Base-by-base conservation (phyloP, 2,888 invertebrate species). In the Lissonota sp. region DNA sequence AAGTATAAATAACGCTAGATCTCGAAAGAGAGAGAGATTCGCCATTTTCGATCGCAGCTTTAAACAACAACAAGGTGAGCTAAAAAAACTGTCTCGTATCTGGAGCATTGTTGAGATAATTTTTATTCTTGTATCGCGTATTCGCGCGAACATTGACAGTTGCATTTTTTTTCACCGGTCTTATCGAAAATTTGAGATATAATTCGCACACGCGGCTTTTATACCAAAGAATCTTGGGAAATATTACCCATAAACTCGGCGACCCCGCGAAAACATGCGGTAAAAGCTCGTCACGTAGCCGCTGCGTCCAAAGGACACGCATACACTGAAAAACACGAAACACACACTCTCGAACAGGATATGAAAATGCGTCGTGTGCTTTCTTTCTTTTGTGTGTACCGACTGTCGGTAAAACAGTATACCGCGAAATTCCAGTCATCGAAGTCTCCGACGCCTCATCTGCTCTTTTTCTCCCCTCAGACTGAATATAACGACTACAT, bases 191-290 rank as follows among this genome's bases (percentile, higher is more conserved):
- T 86, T 73, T 87, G 85, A 76, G 75, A 83, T 77, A 58, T 69
- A n/a, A n/a, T 77, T 82, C 82, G 74, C 80, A 74, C 82, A 39
- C 39, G n/a, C 40, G 53, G 51, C 40, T 71, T 80, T 82, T 63
- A 70, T 81, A 83, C 86, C 88, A 89, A 89, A 90, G 91, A 91
- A 91, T 91, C 91, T 91, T 91, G 91, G 91, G 91, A 91, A 91
- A 90, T 90, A 92, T 92, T 91, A 91, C 91, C 91, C 91, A 91
- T 88, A 89, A 90, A 90, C 90, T 88, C 90, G 84, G 83, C 83
- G 55, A 83, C 85, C 88, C 87, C 88, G 86, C 88, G 87, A 88
- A 88, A 86, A 80, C 78, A 58, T 75, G 79, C 76, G 79, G 46
- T 60, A 51, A 49, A 14, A 4, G 14, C 1, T 8, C 4, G 44